Evolutionary conservation across 2,113 vertebrate species (phyloP).

Genomic region (Panthera tigris): DNA sequence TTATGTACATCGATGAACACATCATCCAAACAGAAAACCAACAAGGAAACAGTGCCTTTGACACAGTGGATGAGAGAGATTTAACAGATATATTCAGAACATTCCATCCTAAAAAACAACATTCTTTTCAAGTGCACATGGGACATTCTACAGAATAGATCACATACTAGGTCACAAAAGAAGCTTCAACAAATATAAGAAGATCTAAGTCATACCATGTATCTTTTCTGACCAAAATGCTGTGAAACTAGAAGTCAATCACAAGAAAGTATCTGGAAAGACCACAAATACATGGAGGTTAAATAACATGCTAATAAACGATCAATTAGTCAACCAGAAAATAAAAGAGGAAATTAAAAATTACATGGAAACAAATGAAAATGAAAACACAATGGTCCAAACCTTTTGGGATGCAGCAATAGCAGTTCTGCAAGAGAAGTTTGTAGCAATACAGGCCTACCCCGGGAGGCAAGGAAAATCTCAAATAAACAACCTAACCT

Average conservation of each 20-base stretch:
- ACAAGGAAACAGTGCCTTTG: neutral
- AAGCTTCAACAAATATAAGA: neutral
- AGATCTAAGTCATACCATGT: neutral
- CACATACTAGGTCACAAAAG: neutral
- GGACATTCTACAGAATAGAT: neutral
- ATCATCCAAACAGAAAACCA: neutral
- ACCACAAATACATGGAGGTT: neutral
- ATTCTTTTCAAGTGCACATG: neutral
- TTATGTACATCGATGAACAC: neutral
- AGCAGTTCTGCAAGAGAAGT: neutral
- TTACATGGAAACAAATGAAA: neutral
- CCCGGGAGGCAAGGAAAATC: neutral
- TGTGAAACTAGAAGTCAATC: neutral
- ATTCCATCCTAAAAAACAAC: neutral
- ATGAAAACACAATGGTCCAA: neutral
- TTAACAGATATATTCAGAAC: neutral
- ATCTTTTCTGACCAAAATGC: neutral
- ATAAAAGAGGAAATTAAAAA: neutral
- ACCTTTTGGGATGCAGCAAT: neutral
- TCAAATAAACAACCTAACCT: neutral
- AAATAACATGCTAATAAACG: neutral
- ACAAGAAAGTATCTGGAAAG: neutral
- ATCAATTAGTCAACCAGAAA: neutral
- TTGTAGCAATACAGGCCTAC: neutral
- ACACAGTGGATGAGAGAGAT: neutral